Evolutionary conservation across 2,888 invertebrate species (phyloP).

Genomic region (Leptinotarsa juncta): DNA sequence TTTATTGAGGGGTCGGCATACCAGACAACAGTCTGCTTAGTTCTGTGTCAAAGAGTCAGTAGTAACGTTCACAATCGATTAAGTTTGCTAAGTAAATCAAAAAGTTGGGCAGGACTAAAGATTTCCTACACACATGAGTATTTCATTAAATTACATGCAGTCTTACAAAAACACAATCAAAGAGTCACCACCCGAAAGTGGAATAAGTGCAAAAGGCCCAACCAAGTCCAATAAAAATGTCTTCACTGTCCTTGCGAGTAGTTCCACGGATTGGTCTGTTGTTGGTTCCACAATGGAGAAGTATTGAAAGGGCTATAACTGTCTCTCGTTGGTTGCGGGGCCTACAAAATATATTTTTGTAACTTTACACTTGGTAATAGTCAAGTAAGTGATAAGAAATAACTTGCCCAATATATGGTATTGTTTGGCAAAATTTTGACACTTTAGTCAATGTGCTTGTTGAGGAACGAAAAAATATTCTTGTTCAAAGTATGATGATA

Average conservation of each 20-base stretch:
- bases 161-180: conserved; percentile 52
- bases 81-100: conserved; percentile 45
- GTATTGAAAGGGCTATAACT: conserved; percentile 64
- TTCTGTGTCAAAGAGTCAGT: conserved; percentile 34
- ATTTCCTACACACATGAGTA: conserved; percentile 55
- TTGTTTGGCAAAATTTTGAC: too few relatives aligned
- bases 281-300: conserved; percentile 64
- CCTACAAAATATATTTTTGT: conserved; percentile 18
- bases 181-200: conserved; percentile 38
- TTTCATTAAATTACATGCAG: conserved; percentile 55
- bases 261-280: conserved; percentile 63
- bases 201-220: conserved; percentile 54
- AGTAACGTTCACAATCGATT: conserved; percentile 35
- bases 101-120: conserved; percentile 48
- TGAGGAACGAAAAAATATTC: too few relatives aligned
- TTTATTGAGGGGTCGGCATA: conserved; percentile 43
- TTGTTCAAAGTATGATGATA: too few relatives aligned
- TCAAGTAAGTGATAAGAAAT: too few relatives aligned
- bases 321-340: conserved; percentile 46
- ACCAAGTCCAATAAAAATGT: conserved; percentile 38
- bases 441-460: too few relatives aligned
- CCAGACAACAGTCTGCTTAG: conserved; percentile 30
- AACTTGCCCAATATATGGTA: too few relatives aligned
- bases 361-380: too few relatives aligned
- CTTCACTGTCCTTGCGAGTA: conserved; percentile 49